phyloP scores from a whole-genome alignment of 2,888 invertebrate species.

The Melipona beecheii region DNA sequence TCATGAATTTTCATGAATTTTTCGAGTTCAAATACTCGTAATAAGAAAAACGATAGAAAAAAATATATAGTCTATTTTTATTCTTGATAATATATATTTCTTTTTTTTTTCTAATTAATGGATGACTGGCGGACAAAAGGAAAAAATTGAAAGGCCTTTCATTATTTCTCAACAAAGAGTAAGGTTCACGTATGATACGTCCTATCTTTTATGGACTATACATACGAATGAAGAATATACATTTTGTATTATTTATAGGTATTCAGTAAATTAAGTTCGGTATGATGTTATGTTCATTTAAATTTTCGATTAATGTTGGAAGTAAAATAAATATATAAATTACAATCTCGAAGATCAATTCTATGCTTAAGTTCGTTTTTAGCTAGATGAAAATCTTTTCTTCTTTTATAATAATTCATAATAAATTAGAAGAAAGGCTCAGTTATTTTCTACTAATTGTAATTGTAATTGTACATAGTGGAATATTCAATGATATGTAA shows the following conservation, averaged over 20 bases:
- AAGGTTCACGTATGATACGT: slow-evolving; percentile 37
- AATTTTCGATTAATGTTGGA: slow-evolving; percentile 6
- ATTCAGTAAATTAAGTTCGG: neutral
- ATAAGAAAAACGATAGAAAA: neutral
- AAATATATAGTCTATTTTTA: slow-evolving; percentile 36
- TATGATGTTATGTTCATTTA: neutral
- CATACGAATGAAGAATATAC: neutral
- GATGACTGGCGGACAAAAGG: neutral
- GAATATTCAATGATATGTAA: neutral
- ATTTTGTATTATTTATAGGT: neutral
- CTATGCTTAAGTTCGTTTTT: neutral
- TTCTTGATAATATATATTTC: neutral
- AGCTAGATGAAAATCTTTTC: slow-evolving; percentile 15
- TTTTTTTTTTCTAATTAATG: slow-evolving; percentile 27
- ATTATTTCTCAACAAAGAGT: slow-evolving; percentile 42
- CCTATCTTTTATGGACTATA: slow-evolving; percentile 2
- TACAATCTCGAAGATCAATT: slow-evolving; percentile 1
- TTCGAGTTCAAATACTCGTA: neutral
- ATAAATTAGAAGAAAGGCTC: neutral
- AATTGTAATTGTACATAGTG: neutral
- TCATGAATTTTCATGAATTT: neutral
- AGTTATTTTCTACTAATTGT: slow-evolving; percentile 7
- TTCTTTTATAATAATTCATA: slow-evolving; percentile 14
- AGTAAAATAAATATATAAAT: neutral
- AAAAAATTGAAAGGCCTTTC: slow-evolving; percentile 16